Evolutionary conservation across 2,888 invertebrate species (phyloP).

Genomic region (Tipula confusa): DNA sequence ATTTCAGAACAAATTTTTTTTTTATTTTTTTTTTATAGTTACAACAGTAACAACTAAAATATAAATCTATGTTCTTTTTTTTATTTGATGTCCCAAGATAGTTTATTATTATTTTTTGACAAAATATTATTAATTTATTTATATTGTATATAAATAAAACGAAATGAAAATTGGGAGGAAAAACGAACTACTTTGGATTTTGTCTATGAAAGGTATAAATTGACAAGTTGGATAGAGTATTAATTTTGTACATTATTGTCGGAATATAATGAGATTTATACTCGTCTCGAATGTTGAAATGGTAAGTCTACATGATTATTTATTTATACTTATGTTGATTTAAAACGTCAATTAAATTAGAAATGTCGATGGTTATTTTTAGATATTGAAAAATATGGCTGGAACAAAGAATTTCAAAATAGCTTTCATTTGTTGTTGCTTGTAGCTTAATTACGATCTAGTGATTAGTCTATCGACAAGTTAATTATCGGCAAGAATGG

Average conservation of each 20-base stretch:
- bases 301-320: background rate
- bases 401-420: too few species aligned
- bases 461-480: too few species aligned
- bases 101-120: background rate
- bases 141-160: background rate
- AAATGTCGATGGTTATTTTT: too few species aligned
- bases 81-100: background rate
- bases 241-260: background rate
- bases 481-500: too few species aligned
- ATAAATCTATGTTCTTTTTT: background rate
- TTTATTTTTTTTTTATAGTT: background rate
- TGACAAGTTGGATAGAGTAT: background rate
- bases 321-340: too few species aligned
- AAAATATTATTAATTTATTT: conserved; percentile 5
- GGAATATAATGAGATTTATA: background rate
- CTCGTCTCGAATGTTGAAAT: background rate
- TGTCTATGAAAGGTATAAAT: background rate
- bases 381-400: too few species aligned
- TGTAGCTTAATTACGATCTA: too few species aligned
- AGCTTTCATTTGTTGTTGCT: too few species aligned
- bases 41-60: background rate
- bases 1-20: background rate
- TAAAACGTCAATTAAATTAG: too few species aligned
- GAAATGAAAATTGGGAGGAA: background rate
- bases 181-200: background rate